These are phyloP conservation scores for Loxodonta africana DNA, from an alignment of 2,113 vertebrate genomes.

Conservation along the genomic window DNA sequence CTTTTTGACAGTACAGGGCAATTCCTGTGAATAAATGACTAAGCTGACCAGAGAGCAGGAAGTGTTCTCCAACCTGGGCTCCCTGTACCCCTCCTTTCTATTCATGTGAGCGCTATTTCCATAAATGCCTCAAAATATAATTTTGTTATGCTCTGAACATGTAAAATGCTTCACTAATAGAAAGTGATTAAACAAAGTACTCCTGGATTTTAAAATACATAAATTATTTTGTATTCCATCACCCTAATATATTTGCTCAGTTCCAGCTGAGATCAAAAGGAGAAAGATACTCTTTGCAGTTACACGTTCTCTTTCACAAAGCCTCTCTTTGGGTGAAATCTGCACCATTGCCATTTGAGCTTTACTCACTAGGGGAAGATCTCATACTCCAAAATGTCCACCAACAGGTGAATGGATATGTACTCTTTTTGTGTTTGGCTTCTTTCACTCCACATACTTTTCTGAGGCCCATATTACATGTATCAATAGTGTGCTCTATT, in stretches of 20 bases:
- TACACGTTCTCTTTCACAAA: conserved; percentile 1
- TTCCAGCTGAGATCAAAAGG: conserved; percentile 62
- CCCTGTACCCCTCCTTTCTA: conserved; percentile 11
- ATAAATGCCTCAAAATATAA: conserved; percentile 24
- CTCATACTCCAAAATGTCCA: background rate
- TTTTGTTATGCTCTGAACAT: conserved; percentile 41
- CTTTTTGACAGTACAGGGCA: conserved; percentile 45
- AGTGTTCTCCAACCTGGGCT: background rate
- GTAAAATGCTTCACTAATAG: conserved; percentile 58
- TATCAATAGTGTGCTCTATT: background rate
- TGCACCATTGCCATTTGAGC: background rate
- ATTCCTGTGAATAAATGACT: background rate
- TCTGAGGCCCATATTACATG: background rate
- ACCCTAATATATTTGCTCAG: conserved; percentile 24
- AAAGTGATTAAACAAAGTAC: conserved; percentile 57
- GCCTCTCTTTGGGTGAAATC: conserved; percentile 17
- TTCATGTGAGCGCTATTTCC: background rate
- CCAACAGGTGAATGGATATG: background rate
- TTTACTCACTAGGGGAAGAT: background rate
- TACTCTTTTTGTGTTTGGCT: conserved; percentile 5
- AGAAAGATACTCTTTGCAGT: background rate
- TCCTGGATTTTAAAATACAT: conserved; percentile 52
- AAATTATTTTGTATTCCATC: conserved; percentile 49
- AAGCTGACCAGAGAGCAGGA: background rate
- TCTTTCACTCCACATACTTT: background rate